Conservation (phyloP, 1,140 invertebrate genomes). For the Meloidogyne exigua region DNA sequence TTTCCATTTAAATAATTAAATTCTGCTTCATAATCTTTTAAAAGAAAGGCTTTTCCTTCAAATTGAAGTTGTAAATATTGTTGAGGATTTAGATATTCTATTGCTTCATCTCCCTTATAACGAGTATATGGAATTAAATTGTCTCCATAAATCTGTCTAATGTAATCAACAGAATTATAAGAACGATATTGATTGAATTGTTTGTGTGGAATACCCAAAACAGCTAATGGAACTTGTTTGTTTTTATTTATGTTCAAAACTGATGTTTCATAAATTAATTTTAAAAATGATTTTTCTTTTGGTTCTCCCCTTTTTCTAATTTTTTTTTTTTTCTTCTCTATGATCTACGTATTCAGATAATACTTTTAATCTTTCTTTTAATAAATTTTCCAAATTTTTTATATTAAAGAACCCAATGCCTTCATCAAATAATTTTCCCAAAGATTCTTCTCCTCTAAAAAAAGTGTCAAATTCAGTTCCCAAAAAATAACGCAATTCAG, state of each 20-base stretch:
- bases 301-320: too few species aligned
- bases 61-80: too few species aligned
- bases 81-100: too few species aligned
- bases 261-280: neutral
- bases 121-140: too few species aligned
- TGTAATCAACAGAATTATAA: too few species aligned
- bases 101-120: too few species aligned
- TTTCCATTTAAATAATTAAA: neutral
- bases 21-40: neutral
- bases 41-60: neutral
- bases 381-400: neutral
- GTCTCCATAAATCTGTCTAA: too few species aligned
- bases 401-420: neutral
- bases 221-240: neutral
- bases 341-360: neutral
- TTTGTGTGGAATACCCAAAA: neutral
- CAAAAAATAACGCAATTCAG: slow-evolving; percentile 20
- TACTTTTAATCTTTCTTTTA: neutral
- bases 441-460: neutral
- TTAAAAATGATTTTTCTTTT: neutral
- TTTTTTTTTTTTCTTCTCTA: too few species aligned
- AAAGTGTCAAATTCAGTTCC: slow-evolving; percentile 1
- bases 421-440: neutral
- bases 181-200: neutral
- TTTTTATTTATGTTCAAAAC: neutral